Evolutionary conservation across 2,113 vertebrate species (phyloP).

Genomic region (Myocastor coypus): DNA sequence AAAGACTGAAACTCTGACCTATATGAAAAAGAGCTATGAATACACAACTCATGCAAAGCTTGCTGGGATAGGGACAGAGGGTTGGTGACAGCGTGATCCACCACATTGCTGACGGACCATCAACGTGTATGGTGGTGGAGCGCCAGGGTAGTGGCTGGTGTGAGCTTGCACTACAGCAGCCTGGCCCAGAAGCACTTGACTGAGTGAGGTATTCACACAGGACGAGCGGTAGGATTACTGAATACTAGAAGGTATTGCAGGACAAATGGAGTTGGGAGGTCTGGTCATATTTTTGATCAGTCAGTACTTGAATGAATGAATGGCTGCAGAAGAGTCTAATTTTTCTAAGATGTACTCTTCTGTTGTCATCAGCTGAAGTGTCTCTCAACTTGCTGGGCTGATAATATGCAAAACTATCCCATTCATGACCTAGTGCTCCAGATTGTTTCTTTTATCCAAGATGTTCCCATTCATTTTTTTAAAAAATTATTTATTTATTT

Average conservation of each 20-base stretch:
- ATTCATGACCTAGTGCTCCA: neutral
- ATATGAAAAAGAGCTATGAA: neutral
- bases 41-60: neutral
- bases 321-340: neutral
- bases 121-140: neutral
- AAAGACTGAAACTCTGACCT: neutral
- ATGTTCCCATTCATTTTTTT: neutral
- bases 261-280: neutral
- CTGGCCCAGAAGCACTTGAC: neutral
- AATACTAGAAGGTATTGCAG: neutral
- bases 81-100: neutral
- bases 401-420: neutral
- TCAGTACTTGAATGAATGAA: constrained; percentile 45
- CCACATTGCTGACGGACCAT: neutral
- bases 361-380: neutral
- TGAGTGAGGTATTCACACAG: fast-evolving
- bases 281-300: neutral
- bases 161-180: neutral
- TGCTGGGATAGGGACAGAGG: neutral
- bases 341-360: constrained; percentile 17
- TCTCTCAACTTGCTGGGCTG: neutral
- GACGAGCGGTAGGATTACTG: neutral
- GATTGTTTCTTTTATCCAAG: neutral
- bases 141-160: neutral
- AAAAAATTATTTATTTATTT: no score